phyloP scores from a whole-genome alignment of 2,797 vertebrate genomes.

The Fratercula arctica region DNA sequence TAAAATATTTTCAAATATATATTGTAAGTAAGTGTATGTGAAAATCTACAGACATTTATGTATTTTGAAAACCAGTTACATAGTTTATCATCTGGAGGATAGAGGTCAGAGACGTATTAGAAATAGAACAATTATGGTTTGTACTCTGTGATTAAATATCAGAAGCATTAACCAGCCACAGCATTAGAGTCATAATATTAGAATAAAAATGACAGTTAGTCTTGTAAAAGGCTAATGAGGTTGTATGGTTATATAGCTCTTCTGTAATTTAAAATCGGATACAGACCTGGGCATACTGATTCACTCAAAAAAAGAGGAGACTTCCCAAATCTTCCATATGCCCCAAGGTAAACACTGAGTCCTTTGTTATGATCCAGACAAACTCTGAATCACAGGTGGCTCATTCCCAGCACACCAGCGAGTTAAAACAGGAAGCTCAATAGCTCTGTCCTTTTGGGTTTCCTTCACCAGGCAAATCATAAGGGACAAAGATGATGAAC shows the following conservation, averaged over 20 bases:
- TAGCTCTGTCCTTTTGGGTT: not conserved
- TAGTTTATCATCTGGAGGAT: not conserved
- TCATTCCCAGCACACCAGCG: not conserved
- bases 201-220: slow-evolving; percentile 59
- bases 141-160: slow-evolving; percentile 57
- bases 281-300: not conserved
- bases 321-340: not conserved
- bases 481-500: not conserved
- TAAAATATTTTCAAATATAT: not conserved
- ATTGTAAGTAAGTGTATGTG: not conserved
- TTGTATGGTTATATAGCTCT: not conserved
- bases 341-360: not conserved
- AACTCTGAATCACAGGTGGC: not conserved
- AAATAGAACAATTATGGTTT: slow-evolving; percentile 37
- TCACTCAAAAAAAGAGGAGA: not conserved
- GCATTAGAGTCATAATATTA: slow-evolving; percentile 33
- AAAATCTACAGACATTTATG: not conserved
- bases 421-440: not conserved
- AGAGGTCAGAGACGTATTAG: not conserved
- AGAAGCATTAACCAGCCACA: slow-evolving; percentile 32
- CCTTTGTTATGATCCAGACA: not conserved
- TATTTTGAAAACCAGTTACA: not conserved
- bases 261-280: not conserved
- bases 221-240: slow-evolving; percentile 59
- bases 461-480: not conserved